Conservation (phyloP, 2,797 vertebrate genomes). For the Bryconaethiops microstoma region DNA sequence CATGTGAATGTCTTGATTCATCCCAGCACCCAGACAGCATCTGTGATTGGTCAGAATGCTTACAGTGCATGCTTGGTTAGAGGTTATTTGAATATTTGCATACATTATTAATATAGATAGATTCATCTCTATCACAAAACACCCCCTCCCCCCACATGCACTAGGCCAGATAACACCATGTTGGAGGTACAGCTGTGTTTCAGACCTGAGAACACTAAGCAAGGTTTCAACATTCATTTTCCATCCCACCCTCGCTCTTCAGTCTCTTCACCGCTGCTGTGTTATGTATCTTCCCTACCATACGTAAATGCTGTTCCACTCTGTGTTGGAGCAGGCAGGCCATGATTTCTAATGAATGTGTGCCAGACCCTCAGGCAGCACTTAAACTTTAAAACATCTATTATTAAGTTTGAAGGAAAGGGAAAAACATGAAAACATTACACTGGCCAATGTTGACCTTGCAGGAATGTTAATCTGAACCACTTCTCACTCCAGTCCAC, state of each 20-base stretch:
- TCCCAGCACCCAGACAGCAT: too few relatives aligned
- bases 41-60: too few relatives aligned
- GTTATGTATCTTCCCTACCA: conserved; percentile 64
- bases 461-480: conserved; percentile 86
- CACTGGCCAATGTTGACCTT: conserved; percentile 91
- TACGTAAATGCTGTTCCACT: conserved; percentile 93
- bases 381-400: conserved; percentile 99
- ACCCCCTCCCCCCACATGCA: conserved; percentile 62
- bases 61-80: too few relatives aligned
- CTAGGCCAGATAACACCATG: conserved; percentile 83
- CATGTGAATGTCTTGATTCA: too few relatives aligned
- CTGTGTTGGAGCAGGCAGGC: conserved; percentile 79
- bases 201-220: conserved; percentile 83
- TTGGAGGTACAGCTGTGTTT: conserved; percentile 82
- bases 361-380: conserved; percentile 91
- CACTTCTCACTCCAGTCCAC: conserved; percentile 74
- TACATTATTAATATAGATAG: too few relatives aligned
- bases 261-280: neutral
- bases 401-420: conserved; percentile 88
- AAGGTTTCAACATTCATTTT: conserved; percentile 64
- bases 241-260: conserved; percentile 2
- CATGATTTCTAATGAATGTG: conserved; percentile 96
- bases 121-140: conserved; percentile 40
- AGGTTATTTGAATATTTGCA: too few relatives aligned
- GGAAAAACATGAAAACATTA: conserved; percentile 83